These are phyloP conservation scores for Benitochromis conjunctus DNA, from an alignment of 2,113 vertebrate genomes.

Conservation along the genomic window DNA sequence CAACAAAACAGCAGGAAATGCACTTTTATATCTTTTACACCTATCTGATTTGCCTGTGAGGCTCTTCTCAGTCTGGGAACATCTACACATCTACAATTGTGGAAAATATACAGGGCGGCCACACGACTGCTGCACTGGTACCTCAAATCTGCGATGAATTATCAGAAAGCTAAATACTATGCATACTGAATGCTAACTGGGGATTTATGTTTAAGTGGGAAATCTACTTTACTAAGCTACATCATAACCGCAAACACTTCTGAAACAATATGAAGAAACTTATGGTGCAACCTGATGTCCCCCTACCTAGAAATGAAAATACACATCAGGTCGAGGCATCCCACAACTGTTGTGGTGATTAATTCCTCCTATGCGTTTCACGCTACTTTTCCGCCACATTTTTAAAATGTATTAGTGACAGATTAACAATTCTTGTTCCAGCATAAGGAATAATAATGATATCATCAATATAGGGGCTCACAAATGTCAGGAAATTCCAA, in stretches of 20 bases:
- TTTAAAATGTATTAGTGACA: neutral
- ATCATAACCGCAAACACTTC: neutral
- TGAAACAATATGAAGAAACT: neutral
- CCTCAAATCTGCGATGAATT: neutral
- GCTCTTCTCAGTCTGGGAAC: conserved; percentile 16
- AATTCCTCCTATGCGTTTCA: neutral
- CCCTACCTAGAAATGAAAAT: neutral
- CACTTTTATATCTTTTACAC: conserved; percentile 35
- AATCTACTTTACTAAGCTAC: neutral
- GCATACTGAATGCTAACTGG: neutral
- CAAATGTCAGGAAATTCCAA: neutral
- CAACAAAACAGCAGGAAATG: conserved; percentile 48
- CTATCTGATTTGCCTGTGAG: conserved; percentile 13
- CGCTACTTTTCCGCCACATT: neutral
- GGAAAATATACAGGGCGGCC: neutral
- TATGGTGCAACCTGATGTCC: neutral
- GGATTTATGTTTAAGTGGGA: neutral
- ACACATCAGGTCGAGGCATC: neutral
- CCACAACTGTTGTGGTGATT: neutral
- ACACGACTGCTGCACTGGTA: neutral
- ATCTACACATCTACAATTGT: conserved; percentile 1
- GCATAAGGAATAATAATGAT: neutral
- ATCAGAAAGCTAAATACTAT: neutral
- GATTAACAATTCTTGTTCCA: neutral
- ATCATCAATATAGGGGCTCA: neutral